Evolutionary conservation across 2,888 invertebrate genomes (phyloP).

Genomic region (Eremobia ochroleuca): DNA sequence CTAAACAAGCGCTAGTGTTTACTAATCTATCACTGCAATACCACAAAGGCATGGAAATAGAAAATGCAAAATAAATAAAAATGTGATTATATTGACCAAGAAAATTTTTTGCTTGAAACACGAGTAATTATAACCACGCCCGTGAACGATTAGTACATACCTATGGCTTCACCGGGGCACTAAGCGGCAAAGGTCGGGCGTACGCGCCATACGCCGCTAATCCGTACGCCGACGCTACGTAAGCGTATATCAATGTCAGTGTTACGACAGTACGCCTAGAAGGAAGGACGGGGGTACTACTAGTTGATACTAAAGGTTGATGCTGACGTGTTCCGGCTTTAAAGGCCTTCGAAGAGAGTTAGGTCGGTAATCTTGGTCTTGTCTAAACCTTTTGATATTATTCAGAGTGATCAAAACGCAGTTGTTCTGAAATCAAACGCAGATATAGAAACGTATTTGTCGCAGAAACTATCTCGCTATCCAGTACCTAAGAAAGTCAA

Average conservation of each 20-base stretch:
- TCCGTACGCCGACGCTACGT: slow-evolving; percentile 40
- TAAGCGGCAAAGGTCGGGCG: slow-evolving; percentile 37
- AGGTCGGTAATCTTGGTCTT: neutral
- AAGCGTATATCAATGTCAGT: slow-evolving; percentile 57
- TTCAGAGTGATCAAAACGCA: neutral
- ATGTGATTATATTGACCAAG: neutral
- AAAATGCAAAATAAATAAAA: neutral
- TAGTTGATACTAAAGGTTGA: neutral
- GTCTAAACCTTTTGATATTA: neutral
- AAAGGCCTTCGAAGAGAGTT: neutral
- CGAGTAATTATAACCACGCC: slow-evolving; percentile 20
- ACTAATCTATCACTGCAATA: neutral
- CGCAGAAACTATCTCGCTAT: neutral
- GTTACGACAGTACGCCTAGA: slow-evolving; percentile 8
- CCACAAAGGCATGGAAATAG: neutral
- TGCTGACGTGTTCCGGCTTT: neutral
- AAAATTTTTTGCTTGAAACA: neutral
- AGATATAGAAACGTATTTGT: neutral
- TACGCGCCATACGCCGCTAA: slow-evolving; percentile 32
- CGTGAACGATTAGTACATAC: slow-evolving; percentile 45
- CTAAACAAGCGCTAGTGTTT: no score
- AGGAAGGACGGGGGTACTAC: neutral
- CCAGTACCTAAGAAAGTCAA: neutral
- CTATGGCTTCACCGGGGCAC: slow-evolving; percentile 52
- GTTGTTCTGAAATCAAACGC: neutral